Percentiles rank a stretch among this genome's conserved stretches.
These are phyloP conservation scores for Nasonia giraulti DNA, from an alignment of 1,140 invertebrate genomes.

Conservation along the genomic window DNA sequence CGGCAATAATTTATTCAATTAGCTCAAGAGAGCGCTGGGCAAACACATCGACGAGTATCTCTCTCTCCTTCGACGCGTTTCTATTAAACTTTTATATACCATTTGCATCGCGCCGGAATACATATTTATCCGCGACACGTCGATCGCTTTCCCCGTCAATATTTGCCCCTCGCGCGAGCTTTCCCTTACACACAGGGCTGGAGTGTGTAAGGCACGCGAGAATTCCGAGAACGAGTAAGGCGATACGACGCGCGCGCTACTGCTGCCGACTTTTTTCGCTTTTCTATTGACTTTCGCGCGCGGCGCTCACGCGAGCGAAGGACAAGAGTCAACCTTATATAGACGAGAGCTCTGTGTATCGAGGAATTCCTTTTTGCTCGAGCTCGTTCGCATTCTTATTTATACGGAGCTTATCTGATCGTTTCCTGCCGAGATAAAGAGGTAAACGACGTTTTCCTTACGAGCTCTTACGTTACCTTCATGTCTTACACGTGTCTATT, in stretches of 20 bases:
- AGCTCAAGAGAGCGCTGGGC: background rate
- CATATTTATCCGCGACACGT: background rate
- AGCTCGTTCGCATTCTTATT: background rate
- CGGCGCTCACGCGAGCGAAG: background rate
- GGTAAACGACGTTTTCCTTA: background rate
- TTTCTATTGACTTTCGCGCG: background rate
- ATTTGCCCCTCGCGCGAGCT: background rate
- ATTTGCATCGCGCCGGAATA: background rate
- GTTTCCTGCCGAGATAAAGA: background rate
- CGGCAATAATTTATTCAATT: background rate
- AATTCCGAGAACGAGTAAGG: no score
- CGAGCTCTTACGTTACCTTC: no score
- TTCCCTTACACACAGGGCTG: background rate
- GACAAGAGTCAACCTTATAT: background rate
- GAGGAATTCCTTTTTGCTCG: background rate
- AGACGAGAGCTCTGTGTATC: background rate
- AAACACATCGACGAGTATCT: background rate
- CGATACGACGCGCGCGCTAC: no score
- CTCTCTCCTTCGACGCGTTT: background rate
- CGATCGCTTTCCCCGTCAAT: background rate
- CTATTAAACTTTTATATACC: background rate
- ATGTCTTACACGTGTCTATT: background rate
- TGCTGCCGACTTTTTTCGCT: background rate
- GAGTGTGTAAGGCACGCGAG: background rate
- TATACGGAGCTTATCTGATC: background rate